Conservation (phyloP, 1,140 invertebrate species). For the Drepana arcuata region DNA sequence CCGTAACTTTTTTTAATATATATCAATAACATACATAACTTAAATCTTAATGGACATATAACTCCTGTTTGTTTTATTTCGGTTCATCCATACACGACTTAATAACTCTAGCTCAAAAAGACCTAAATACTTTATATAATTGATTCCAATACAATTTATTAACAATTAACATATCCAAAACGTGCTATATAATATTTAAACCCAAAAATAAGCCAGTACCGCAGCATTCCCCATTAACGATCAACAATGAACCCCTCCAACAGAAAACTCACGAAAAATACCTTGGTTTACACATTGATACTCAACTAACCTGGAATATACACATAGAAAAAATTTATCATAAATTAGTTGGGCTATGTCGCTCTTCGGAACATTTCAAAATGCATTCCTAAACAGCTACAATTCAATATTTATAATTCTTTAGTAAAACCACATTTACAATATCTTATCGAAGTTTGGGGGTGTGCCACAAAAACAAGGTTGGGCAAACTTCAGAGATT, state of each 20-base stretch:
- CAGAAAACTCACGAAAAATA: slow-evolving; percentile 12
- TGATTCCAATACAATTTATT: slow-evolving; percentile 7
- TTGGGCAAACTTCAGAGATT: slow-evolving; percentile 9
- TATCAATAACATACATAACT: slow-evolving; percentile 1
- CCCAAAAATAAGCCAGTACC: slow-evolving; percentile 14
- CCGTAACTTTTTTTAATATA: slow-evolving; percentile 6
- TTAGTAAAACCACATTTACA: slow-evolving; percentile 14
- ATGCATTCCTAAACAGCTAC: slow-evolving; percentile 8
- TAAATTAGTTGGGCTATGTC: slow-evolving; percentile 9
- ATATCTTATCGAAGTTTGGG: slow-evolving; percentile 15
- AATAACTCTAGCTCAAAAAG: slow-evolving; percentile 3
- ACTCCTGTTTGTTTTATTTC: slow-evolving; percentile 15
- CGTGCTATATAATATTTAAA: slow-evolving; percentile 13
- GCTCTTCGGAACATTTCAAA: slow-evolving; percentile 6
- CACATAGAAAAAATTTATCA: slow-evolving; percentile 9
- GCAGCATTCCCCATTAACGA: neutral
- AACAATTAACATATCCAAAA: slow-evolving; percentile 12
- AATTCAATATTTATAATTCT: slow-evolving; percentile 15
- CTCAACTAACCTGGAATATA: slow-evolving; percentile 11
- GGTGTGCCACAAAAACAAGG: slow-evolving; percentile 10
- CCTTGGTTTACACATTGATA: slow-evolving; percentile 13
- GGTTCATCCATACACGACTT: slow-evolving; percentile 7
- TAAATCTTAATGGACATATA: slow-evolving; percentile 1
- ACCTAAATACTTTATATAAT: neutral
- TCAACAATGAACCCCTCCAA: too few relatives aligned